Percentiles rank a stretch among this genome's conserved stretches.
These are phyloP conservation scores for Drosophila neoperkinsi DNA, from an alignment of 2,888 invertebrate species.

Conservation along the genomic window DNA sequence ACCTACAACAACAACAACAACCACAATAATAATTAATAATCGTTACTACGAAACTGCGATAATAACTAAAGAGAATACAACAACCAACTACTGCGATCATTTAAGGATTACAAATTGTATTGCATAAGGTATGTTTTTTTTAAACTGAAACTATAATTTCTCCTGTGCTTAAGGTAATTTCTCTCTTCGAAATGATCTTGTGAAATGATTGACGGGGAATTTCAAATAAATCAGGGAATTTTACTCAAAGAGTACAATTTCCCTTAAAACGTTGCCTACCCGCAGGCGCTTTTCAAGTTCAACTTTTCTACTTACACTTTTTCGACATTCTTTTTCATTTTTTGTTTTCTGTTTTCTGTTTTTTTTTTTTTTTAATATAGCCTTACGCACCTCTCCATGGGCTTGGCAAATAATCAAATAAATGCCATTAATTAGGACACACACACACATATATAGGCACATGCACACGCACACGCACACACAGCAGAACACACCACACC, in stretches of 20 bases:
- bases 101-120: constrained; percentile 38
- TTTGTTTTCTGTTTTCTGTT: not conserved
- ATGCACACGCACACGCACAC: constrained; percentile 9
- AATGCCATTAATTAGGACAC: constrained; percentile 75
- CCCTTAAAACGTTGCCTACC: constrained; percentile 43
- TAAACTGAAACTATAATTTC: constrained; percentile 3
- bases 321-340: constrained; percentile 12
- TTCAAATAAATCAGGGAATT: not conserved
- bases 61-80: constrained; percentile 19
- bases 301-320: constrained; percentile 34
- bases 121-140: constrained; percentile 46
- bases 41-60: constrained; percentile 51
- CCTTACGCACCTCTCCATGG: constrained; percentile 53
- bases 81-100: constrained; percentile 23
- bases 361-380: constrained; percentile 23
- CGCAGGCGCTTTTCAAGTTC: constrained; percentile 49
- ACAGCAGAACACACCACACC: constrained; percentile 42
- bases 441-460: constrained; percentile 28
- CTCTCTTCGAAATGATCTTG: not conserved
- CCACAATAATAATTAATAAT: constrained; percentile 7
- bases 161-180: not conserved
- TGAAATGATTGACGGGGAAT: not conserved
- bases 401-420: constrained; percentile 69
- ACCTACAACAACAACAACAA: constrained; percentile 44
- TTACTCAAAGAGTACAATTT: not conserved